Conservation (phyloP, 2,113 vertebrate genomes). For the Arothron firmamentum region DNA sequence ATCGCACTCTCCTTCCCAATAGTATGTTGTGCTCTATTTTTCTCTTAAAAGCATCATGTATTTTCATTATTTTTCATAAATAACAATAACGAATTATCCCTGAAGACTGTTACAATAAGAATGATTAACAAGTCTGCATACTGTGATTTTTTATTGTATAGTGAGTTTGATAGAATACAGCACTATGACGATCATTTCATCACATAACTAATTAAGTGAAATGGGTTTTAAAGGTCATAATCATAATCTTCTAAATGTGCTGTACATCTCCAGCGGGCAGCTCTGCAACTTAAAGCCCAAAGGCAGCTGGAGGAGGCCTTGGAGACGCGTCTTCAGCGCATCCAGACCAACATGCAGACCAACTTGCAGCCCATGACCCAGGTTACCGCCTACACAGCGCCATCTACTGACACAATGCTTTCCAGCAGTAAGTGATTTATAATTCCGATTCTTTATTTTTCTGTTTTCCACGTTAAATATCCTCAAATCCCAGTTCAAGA, state of each 20-base stretch:
- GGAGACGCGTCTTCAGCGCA: conserved; percentile 68
- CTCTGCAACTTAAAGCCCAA: conserved; percentile 69
- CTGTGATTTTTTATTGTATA: too few relatives aligned
- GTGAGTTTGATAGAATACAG: too few relatives aligned
- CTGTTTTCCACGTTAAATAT: not conserved
- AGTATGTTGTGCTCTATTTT: conserved; percentile 40
- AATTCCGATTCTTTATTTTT: not conserved
- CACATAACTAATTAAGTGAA: too few relatives aligned
- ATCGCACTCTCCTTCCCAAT: conserved; percentile 72
- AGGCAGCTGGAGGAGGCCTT: conserved; percentile 74
- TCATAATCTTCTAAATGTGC: not conserved
- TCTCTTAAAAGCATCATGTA: too few relatives aligned
- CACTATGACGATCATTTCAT: too few relatives aligned
- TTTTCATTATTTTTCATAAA: too few relatives aligned
- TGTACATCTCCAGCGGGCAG: conserved; percentile 42
- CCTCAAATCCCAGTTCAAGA: not conserved
- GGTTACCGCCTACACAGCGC: conserved; percentile 24
- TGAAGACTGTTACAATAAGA: too few relatives aligned
- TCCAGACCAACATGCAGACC: conserved; percentile 38
- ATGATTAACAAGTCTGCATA: too few relatives aligned
- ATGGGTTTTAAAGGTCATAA: too few relatives aligned
- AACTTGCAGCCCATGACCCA: conserved; percentile 24
- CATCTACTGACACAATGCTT: conserved; percentile 28
- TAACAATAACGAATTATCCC: too few relatives aligned
- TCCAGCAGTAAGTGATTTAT: conserved; percentile 34